A percentile compares a stretch with the other conserved stretches of the same genome.
Evolutionary conservation across 1,140 invertebrate genomes (phyloP).

Genomic region (Panagrolaimus sp.): DNA sequence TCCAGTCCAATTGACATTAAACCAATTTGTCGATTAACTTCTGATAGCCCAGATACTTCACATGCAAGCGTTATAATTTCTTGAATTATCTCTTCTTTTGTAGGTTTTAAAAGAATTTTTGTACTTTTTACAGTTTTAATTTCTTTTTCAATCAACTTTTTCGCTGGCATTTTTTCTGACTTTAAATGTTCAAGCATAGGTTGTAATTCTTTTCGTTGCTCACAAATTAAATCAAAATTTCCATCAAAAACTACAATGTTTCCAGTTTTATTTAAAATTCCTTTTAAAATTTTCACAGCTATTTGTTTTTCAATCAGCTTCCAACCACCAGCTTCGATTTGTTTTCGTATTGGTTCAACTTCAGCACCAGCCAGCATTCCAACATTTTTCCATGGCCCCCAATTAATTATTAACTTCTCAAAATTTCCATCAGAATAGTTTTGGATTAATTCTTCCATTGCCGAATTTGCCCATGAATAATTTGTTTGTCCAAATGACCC

Average conservation of each 20-base stretch:
- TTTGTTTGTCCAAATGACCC: slow-evolving; percentile 32
- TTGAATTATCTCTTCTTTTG: neutral
- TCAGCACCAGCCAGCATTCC: slow-evolving; percentile 29
- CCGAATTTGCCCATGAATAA: slow-evolving; percentile 29
- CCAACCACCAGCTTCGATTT: slow-evolving; percentile 25
- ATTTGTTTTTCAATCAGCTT: neutral
- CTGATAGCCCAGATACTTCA: slow-evolving; percentile 22
- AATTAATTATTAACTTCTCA: slow-evolving; percentile 12
- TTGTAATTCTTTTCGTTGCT: too few relatives aligned
- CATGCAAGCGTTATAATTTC: neutral
- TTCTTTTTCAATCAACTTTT: too few relatives aligned
- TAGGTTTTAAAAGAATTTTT: neutral
- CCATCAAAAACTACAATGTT: neutral
- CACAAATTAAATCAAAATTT: neutral
- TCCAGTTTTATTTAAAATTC: neutral
- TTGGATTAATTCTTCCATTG: slow-evolving; percentile 21
- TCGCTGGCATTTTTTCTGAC: neutral
- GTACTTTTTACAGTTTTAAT: neutral
- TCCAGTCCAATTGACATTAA: slow-evolving; percentile 33
- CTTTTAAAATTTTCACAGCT: neutral
- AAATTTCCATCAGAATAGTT: neutral
- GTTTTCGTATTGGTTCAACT: slow-evolving; percentile 20
- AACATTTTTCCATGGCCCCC: slow-evolving; percentile 23
- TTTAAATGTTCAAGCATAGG: too few relatives aligned
- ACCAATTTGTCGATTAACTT: slow-evolving; percentile 12